phyloP scores from a whole-genome alignment of 1,140 invertebrate genomes.

The Tetragonula clypearis region DNA sequence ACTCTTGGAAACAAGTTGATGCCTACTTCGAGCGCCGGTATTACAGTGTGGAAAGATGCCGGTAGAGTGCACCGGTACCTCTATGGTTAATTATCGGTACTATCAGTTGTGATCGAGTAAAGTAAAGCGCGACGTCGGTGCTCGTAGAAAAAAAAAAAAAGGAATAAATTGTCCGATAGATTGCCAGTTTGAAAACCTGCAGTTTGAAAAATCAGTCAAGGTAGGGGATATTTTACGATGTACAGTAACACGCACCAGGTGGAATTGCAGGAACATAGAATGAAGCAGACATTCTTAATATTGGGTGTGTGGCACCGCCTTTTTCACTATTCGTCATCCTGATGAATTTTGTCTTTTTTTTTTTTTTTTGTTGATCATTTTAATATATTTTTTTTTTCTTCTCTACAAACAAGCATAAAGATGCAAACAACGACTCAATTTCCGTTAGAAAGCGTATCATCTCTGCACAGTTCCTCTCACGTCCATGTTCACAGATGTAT shows the following conservation, averaged over 20 bases:
- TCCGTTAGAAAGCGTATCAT: neutral
- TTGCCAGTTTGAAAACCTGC: constrained; percentile 27
- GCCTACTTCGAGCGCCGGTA: neutral
- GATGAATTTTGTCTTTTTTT: constrained; percentile 19
- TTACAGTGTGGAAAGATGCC: constrained; percentile 1
- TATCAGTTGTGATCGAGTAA: constrained; percentile 48
- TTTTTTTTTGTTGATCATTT: neutral
- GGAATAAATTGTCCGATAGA: neutral
- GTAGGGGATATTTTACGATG: neutral
- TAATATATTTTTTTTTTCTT: neutral
- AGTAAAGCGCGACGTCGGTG: constrained; percentile 41
- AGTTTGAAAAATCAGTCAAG: neutral
- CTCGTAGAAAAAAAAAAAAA: constrained; percentile 14
- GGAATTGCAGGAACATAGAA: neutral
- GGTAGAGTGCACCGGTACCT: constrained; percentile 1
- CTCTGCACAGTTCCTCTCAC: neutral
- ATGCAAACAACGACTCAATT: neutral
- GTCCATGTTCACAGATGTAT: no score
- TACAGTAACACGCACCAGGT: neutral
- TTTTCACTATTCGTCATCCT: constrained; percentile 60
- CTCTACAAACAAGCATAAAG: neutral
- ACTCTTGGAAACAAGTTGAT: no score
- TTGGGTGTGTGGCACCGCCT: constrained; percentile 69
- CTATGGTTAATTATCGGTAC: constrained; percentile 30
- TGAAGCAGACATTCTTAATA: constrained; percentile 12